Conservation (phyloP, 23 tunicate genomes). For the Styela plicata region DNA sequence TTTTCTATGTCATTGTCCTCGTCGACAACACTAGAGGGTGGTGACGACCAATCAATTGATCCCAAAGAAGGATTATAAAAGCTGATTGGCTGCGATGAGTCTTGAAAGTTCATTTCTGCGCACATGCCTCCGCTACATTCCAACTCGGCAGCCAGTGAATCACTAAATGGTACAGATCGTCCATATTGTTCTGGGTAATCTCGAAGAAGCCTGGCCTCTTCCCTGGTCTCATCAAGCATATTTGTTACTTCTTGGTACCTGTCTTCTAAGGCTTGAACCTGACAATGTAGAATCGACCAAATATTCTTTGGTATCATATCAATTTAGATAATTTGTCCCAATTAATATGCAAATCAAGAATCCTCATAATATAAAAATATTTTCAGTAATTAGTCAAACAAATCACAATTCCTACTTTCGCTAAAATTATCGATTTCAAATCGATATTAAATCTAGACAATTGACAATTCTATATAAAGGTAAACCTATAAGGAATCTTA, state of each 20-base stretch:
- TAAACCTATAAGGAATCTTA: too few relatives aligned
- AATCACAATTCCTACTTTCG: too few relatives aligned
- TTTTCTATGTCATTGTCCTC: neutral
- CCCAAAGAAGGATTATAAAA: neutral
- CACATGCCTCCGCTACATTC: conserved; percentile 30
- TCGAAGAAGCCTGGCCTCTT: conserved; percentile 44
- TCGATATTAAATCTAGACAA: too few relatives aligned
- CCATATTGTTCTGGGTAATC: conserved; percentile 13
- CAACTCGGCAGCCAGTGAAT: conserved; percentile 74
- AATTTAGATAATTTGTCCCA: neutral
- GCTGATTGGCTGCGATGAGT: neutral
- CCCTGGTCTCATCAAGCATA: conserved; percentile 51
- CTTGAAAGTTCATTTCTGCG: neutral
- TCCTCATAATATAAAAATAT: neutral
- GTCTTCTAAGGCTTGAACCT: conserved; percentile 47
- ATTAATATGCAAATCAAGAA: neutral
- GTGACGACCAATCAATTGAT: conserved; percentile 2
- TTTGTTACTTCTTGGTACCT: conserved; percentile 44
- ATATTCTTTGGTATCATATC: too few relatives aligned
- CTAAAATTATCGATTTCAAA: too few relatives aligned
- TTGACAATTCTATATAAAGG: too few relatives aligned
- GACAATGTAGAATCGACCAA: neutral
- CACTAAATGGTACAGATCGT: conserved; percentile 42
- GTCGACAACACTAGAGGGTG: conserved; percentile 5
- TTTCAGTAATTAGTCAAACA: too few relatives aligned